Percentiles rank a stretch among this genome's conserved stretches.
phyloP scores from a whole-genome alignment of 2,888 invertebrate genomes.

The Patella pellucida region DNA sequence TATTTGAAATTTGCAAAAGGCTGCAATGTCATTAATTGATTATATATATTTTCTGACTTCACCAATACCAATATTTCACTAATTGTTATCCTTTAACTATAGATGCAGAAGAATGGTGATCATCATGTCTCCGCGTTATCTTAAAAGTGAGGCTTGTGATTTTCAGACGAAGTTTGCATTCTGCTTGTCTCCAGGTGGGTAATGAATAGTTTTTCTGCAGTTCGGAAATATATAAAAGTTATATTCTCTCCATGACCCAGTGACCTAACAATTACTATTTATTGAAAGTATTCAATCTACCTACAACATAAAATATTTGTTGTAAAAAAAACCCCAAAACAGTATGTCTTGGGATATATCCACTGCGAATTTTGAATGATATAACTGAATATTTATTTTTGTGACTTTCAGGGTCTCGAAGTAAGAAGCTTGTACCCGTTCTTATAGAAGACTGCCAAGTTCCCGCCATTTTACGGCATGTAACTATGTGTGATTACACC shows the following conservation, averaged over 20 bases:
- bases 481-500: conserved; percentile 60
- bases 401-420: conserved; percentile 53
- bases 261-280: not conserved
- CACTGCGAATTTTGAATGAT: not conserved
- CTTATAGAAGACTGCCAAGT: conserved; percentile 47
- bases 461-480: conserved; percentile 54
- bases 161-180: conserved; percentile 87
- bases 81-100: conserved; percentile 23
- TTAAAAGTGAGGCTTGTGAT: conserved; percentile 81
- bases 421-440: conserved; percentile 63
- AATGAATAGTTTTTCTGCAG: not conserved
- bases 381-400: not conserved
- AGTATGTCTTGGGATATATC: no score
- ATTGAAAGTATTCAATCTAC: not conserved
- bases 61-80: no score
- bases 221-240: not conserved
- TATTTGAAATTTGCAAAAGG: no score
- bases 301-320: not conserved
- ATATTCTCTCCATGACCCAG: not conserved
- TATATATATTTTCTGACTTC: no score
- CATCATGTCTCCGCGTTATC: conserved; percentile 83
- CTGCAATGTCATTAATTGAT: no score
- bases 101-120: conserved; percentile 85
- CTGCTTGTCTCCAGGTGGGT: conserved; percentile 79
- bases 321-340: no score